Conservation (phyloP, 2,888 invertebrate species). For the Melanargia galathea region DNA sequence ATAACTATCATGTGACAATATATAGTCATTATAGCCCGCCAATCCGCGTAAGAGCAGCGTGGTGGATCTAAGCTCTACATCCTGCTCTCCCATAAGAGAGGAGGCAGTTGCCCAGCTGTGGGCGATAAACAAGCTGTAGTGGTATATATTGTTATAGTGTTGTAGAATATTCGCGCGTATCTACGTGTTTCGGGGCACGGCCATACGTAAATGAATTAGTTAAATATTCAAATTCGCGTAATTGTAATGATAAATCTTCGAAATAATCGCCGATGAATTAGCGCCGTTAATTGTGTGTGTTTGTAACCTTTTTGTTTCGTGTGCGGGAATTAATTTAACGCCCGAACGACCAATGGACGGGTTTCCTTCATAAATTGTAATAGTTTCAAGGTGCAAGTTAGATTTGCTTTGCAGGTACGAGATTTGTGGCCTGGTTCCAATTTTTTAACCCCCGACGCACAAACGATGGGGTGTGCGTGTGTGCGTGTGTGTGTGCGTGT, state of each 20-base stretch:
- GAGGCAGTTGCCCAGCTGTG: too few species aligned
- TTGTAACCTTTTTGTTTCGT: background rate
- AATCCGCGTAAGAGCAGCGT: too few species aligned
- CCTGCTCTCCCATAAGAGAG: too few species aligned
- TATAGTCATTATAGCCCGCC: too few species aligned
- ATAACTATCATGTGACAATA: too few species aligned
- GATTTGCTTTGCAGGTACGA: background rate
- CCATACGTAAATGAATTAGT: background rate
- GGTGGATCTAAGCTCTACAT: too few species aligned
- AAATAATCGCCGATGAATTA: conserved; percentile 18
- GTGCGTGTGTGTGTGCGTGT: too few species aligned
- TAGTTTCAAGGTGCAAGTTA: conserved; percentile 7
- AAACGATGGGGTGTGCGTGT: too few species aligned
- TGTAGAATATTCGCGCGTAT: background rate
- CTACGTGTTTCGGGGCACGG: conserved; percentile 9
- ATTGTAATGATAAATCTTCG: conserved; percentile 23
- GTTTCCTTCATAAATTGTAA: background rate
- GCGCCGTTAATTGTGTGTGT: conserved; percentile 8
- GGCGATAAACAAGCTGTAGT: too few species aligned
- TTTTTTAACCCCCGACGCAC: too few species aligned
- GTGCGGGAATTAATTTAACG: conserved; percentile 2
- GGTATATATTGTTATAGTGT: too few species aligned
- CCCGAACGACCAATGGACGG: conserved; percentile 2
- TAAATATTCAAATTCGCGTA: conserved; percentile 14
- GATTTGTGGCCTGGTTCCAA: background rate